Conservation (phyloP, 2,888 invertebrate genomes). For the Pristionchus mayeri region DNA sequence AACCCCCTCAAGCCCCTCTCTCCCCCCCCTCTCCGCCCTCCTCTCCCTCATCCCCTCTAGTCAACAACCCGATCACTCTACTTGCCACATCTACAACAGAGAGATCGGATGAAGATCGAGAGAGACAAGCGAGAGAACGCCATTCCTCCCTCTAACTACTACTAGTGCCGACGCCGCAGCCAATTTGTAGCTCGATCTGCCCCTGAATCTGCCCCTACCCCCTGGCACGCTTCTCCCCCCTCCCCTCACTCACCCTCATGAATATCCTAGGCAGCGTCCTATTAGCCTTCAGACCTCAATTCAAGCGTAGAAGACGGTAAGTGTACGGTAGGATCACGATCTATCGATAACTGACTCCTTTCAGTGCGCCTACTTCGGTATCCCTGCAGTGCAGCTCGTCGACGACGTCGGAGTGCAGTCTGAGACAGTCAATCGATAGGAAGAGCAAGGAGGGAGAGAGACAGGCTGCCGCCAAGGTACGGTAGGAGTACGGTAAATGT, state of each 20-base stretch:
- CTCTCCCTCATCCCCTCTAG: not conserved
- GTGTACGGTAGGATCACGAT: not conserved
- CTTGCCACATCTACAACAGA: slow-evolving; percentile 23
- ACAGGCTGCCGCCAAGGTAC: slow-evolving; percentile 4
- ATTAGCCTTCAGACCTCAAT: not conserved
- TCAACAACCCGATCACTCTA: slow-evolving; percentile 22
- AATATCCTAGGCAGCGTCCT: slow-evolving; percentile 8
- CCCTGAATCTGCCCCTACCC: not conserved
- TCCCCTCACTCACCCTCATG: not conserved
- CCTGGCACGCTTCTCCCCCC: not conserved
- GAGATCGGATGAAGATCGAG: slow-evolving; percentile 25
- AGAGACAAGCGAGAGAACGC: not conserved
- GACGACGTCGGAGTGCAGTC: slow-evolving; percentile 17
- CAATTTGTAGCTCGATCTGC: not conserved
- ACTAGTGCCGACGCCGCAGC: not conserved
- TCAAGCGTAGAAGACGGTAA: slow-evolving; percentile 9
- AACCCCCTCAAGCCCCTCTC: not conserved
- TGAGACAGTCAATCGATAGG: slow-evolving; percentile 29
- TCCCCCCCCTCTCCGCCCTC: not conserved
- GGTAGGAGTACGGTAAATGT: not conserved
- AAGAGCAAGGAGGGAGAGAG: slow-evolving; percentile 40
- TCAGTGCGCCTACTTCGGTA: slow-evolving; percentile 23
- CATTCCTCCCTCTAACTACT: not conserved
- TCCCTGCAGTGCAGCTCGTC: slow-evolving; percentile 43
- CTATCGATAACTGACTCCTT: slow-evolving; percentile 2